These are phyloP conservation scores for Saxidomus purpurata DNA, from an alignment of 1,140 invertebrate genomes.

Conservation along the genomic window DNA sequence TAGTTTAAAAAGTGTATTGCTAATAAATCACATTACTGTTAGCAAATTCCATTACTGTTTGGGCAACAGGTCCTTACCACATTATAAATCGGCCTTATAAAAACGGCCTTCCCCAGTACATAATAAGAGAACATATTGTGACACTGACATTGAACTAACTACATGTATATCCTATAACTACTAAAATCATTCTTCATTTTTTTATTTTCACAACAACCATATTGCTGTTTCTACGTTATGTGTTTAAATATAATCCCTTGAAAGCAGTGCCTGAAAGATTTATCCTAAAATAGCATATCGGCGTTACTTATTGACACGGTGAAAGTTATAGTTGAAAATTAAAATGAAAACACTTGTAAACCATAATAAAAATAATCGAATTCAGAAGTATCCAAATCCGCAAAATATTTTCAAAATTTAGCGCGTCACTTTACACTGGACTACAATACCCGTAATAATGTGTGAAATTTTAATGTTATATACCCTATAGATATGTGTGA, in stretches of 20 bases:
- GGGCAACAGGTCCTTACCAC: too few species aligned
- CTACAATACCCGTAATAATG: not conserved
- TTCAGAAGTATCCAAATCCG: conserved; percentile 1
- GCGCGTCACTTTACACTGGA: conserved; percentile 13
- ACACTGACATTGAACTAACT: too few species aligned
- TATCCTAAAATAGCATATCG: not conserved
- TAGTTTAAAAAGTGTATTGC: too few species aligned
- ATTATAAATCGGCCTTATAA: too few species aligned
- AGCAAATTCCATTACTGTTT: too few species aligned
- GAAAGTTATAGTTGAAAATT: not conserved
- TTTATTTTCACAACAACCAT: too few species aligned
- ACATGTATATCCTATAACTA: too few species aligned
- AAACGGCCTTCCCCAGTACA: too few species aligned
- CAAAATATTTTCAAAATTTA: conserved; percentile 37
- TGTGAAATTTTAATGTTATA: conserved; percentile 9
- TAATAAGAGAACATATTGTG: too few species aligned
- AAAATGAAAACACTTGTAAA: conserved; percentile 24
- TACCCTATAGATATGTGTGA: not conserved
- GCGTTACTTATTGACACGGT: not conserved
- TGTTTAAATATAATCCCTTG: not conserved
- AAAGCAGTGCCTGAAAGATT: not conserved
- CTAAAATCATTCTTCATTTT: too few species aligned
- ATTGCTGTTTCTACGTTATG: too few species aligned
- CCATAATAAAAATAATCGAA: conserved; percentile 32
- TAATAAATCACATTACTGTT: too few species aligned